Base-by-base conservation (phyloP, 2,888 invertebrate genomes). In the Polyommatus iphigenia region DNA sequence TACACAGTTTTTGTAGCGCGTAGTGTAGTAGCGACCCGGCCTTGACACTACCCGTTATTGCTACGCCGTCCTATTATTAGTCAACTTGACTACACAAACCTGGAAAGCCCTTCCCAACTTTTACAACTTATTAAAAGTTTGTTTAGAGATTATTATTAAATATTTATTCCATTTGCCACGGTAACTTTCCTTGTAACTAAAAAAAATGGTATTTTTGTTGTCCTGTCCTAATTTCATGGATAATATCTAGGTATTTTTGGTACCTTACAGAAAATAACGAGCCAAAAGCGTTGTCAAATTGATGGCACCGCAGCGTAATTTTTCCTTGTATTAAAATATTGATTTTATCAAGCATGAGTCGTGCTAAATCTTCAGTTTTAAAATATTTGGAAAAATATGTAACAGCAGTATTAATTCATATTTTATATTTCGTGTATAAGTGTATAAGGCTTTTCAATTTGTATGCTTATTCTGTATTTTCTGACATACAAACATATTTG, bases 31-130 rank as follows among this genome's bases (percentile, higher is more conserved):
- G 72, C 46, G 46, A 29, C 75, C 54, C 13, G 75, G 15, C 75
- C 75, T 75, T 75, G 75, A 75, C 75, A 75, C 75, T 29, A 75
- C 75, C 15, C 67, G 50, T 29, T 54, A 75, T 75, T 75, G 75
- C 75, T 54, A 18, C 50, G 54, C 54, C 8, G 8, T 54, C 50
- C 75, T 75, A 75, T 50, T 75, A 75, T 54, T 75, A 75, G 75
- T 24, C 54, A 75, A 54, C 46, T 54, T 54, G 13, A 50, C 29
- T 41, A 46, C 46, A 32, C 73, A 46, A 73, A 73, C 73, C 10
- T 50, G 73, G 24, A 73, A 75, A 54, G 15, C 29, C 67, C 29
- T 29, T 29, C 7, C 15, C 15, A 50, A 46, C 46, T 75, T 29
- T 24, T 24, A 75, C 24, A 24, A 72, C 41, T 46, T 73, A 24